Evolutionary conservation across 2,888 invertebrate genomes (phyloP), one percentile per base, ranked within the genome.

Genomic region (Cheilosia urbana): DNA sequence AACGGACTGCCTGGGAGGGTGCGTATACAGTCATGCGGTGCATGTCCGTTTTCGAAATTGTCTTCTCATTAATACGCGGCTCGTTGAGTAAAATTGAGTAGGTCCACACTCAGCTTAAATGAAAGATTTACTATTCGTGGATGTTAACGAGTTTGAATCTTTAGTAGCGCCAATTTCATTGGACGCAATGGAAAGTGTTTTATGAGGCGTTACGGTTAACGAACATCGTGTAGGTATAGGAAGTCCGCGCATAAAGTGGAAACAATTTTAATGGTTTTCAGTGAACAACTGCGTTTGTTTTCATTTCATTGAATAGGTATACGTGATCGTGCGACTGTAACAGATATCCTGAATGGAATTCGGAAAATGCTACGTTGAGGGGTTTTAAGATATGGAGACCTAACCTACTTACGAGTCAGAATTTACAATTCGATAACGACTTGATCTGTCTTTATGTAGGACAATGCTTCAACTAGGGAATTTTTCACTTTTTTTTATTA

Each of bases 61-160:
- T 15, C 30, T 17, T 63, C 53, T 51, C 76, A 51, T 76, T 66
- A 76, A 27, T 40, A 73, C 63, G 73, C 57, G 9, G 37, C 55
- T 40, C 51, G 60, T 53, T 60, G 66, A 68, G 60, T 66, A 34
- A 60, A 53, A 76, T 76, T 76, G 42, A 76, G 66, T 66, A 34
- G n/a, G n/a, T n/a, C n/a, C 53, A 51, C 40, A 60, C 58, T 68
- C 58, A 76, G 66, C 49, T 68, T 51, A 60, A 60, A 68, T 53
- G 66, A 68, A 66, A 27, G 58, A 76, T 76, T 76, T 68, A 75
- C 65, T 49, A 21, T 42, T 9, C 55, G 7, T 55, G 76, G 51
- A 66, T 42, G 66, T 60, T 76, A 76, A 76, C 68, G 76, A 76
- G 66, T 76, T 68, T 60, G 53, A 58, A 49, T 47, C 34, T 40